A percentile compares a stretch with the other conserved stretches of the same genome.
Evolutionary conservation across 2,797 vertebrate genomes (phyloP).

Genomic region (Gallirallus australis): DNA sequence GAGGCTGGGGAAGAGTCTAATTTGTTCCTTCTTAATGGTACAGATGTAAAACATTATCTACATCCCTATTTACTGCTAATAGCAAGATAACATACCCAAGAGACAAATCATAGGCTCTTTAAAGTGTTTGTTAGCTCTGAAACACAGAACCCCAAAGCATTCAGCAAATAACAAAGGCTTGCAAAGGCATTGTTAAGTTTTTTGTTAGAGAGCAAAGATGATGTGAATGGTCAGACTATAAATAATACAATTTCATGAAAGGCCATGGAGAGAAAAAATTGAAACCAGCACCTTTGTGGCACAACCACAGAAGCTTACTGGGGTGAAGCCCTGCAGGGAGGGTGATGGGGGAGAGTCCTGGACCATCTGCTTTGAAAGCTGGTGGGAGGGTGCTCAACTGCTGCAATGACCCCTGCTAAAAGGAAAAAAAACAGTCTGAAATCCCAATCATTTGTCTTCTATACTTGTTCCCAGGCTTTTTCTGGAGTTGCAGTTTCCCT

Average conservation of each 20-base stretch:
- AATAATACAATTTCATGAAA: slow-evolving; percentile 21
- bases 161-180: slow-evolving; percentile 47
- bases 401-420: neutral
- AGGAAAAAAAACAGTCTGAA: neutral
- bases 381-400: neutral
- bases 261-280: neutral
- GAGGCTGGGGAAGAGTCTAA: neutral
- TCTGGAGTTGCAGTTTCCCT: neutral
- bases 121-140: slow-evolving; percentile 23
- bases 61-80: slow-evolving; percentile 50
- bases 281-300: neutral
- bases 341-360: neutral
- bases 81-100: slow-evolving; percentile 42
- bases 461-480: neutral
- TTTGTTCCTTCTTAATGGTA: slow-evolving; percentile 40
- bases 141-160: slow-evolving; percentile 31
- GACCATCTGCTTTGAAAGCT: neutral
- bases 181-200: slow-evolving; percentile 53
- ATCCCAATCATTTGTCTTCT: neutral
- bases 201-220: slow-evolving; percentile 41
- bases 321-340: neutral
- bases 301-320: rapidly evolving
- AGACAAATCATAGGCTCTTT: slow-evolving; percentile 57
- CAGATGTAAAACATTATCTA: slow-evolving; percentile 60
- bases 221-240: slow-evolving; percentile 38